phyloP scores from a whole-genome alignment of 2,113 vertebrate species.

The Clarias gariepinus region DNA sequence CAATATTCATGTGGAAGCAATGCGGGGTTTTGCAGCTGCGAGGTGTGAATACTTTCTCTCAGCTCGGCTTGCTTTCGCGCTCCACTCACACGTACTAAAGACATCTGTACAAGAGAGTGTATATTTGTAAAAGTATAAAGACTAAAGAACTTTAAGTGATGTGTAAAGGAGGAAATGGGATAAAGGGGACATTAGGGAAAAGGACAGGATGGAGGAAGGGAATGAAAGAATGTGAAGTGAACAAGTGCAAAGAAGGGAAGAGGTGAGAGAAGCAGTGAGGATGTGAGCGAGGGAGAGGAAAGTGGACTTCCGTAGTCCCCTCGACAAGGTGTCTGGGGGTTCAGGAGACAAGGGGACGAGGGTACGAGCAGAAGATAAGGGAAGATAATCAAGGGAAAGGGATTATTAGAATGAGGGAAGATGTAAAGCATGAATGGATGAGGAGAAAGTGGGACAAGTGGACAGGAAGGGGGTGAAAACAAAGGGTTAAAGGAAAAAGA shows the following conservation, averaged over 20 bases:
- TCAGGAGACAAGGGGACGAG: neutral
- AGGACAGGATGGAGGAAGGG: neutral
- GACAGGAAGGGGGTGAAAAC: neutral
- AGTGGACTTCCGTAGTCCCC: neutral
- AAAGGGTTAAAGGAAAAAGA: too few species aligned
- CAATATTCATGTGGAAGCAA: conserved; percentile 74
- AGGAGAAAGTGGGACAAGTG: too few species aligned
- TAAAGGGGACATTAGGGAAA: neutral
- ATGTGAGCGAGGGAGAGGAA: neutral
- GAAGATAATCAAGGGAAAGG: neutral
- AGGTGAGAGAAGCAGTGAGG: neutral
- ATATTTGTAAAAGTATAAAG: too few species aligned
- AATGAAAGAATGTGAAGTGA: neutral
- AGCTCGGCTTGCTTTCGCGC: neutral
- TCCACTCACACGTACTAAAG: neutral
- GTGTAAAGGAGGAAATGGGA: neutral
- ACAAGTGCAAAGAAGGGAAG: neutral
- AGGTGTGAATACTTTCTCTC: conserved; percentile 30
- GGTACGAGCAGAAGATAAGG: neutral
- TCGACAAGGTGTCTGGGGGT: neutral
- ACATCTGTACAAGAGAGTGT: neutral
- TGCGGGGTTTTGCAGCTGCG: conserved; percentile 60
- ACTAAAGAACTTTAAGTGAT: neutral
- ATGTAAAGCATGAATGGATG: neutral
- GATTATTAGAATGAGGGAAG: neutral